Conservation (phyloP, 2,797 vertebrate genomes). For the Lagocephalus sceleratus region DNA sequence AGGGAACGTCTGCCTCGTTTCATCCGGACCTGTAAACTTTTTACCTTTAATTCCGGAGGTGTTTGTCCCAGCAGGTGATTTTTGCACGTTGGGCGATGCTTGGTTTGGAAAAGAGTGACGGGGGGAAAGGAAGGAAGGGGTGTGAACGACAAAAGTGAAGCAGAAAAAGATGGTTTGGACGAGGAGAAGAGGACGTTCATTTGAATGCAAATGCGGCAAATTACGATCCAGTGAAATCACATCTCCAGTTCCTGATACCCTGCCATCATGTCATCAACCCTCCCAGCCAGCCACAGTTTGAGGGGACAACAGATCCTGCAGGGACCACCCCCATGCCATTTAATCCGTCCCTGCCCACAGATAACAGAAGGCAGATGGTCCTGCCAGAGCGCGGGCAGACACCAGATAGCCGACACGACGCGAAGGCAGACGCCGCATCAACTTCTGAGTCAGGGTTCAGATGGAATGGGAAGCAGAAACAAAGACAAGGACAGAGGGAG, state of each 20-base stretch:
- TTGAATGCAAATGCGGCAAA: slow-evolving; percentile 24
- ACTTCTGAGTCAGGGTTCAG: slow-evolving; percentile 38
- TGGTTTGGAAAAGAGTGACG: not conserved
- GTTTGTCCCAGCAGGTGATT: slow-evolving; percentile 1
- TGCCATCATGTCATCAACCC: slow-evolving; percentile 13
- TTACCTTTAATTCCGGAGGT: not conserved
- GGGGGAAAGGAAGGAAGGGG: not conserved
- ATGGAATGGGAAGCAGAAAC: slow-evolving; percentile 22
- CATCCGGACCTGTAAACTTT: slow-evolving; percentile 39
- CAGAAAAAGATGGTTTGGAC: slow-evolving; percentile 19
- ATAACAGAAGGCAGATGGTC: slow-evolving; percentile 74
- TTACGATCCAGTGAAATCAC: slow-evolving; percentile 39
- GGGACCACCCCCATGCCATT: slow-evolving; percentile 69
- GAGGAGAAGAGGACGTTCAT: slow-evolving; percentile 26
- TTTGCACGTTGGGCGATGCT: slow-evolving; percentile 7
- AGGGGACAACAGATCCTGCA: slow-evolving; percentile 52
- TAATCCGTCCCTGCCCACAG: slow-evolving; percentile 70
- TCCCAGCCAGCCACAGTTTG: slow-evolving; percentile 36
- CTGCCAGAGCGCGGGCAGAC: slow-evolving; percentile 51
- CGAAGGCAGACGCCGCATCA: slow-evolving; percentile 53
- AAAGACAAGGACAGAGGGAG: slow-evolving; percentile 13
- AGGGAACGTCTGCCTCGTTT: slow-evolving; percentile 6
- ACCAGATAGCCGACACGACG: slow-evolving; percentile 53
- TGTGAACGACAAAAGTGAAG: slow-evolving; percentile 5
- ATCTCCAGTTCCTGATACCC: slow-evolving; percentile 44